Percentiles rank a stretch among this genome's conserved stretches.
These are phyloP conservation scores for Menidia beryllina DNA, from an alignment of 2,113 vertebrate species.

Conservation along the genomic window DNA sequence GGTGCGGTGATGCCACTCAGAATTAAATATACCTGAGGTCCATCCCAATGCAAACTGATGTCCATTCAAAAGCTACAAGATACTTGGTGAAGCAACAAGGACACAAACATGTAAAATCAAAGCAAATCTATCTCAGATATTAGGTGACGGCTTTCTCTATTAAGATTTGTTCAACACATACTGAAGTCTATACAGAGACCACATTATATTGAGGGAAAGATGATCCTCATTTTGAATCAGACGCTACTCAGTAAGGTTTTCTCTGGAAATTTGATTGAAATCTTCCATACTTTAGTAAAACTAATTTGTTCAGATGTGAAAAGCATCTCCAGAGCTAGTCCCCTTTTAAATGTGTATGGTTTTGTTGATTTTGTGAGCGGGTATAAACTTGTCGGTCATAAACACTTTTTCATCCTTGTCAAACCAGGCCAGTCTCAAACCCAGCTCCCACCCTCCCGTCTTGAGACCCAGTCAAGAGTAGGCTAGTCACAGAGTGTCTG, in stretches of 20 bases:
- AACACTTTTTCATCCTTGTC: slow-evolving; percentile 44
- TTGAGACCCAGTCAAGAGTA: slow-evolving; percentile 47
- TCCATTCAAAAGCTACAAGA: slow-evolving; percentile 65
- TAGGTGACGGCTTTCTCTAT: slow-evolving; percentile 2
- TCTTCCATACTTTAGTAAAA: slow-evolving; percentile 8
- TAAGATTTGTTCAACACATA: slow-evolving; percentile 1
- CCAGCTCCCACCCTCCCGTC: slow-evolving; percentile 48
- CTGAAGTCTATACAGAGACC: slow-evolving; percentile 20
- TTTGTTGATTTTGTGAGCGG: neutral
- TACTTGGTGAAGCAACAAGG: slow-evolving; percentile 46
- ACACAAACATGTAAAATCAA: slow-evolving; percentile 47
- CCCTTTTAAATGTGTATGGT: neutral
- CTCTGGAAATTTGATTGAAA: neutral
- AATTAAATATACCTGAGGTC: slow-evolving; percentile 74
- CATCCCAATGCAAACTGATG: slow-evolving; percentile 73
- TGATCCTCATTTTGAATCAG: slow-evolving; percentile 3
- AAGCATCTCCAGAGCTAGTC: neutral
- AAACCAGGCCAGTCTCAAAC: slow-evolving; percentile 39
- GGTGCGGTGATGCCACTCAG: slow-evolving; percentile 69
- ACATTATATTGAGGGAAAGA: slow-evolving; percentile 3
- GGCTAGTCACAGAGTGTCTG: slow-evolving; percentile 52
- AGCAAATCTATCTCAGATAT: slow-evolving; percentile 43
- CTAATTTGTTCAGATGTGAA: slow-evolving; percentile 16
- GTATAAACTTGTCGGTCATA: slow-evolving; percentile 31
- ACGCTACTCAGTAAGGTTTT: slow-evolving; percentile 8